A percentile compares a stretch with the other conserved stretches of the same genome.
Conservation (phyloP, 2,888 invertebrate genomes). For the Deilephila elpenor region DNA sequence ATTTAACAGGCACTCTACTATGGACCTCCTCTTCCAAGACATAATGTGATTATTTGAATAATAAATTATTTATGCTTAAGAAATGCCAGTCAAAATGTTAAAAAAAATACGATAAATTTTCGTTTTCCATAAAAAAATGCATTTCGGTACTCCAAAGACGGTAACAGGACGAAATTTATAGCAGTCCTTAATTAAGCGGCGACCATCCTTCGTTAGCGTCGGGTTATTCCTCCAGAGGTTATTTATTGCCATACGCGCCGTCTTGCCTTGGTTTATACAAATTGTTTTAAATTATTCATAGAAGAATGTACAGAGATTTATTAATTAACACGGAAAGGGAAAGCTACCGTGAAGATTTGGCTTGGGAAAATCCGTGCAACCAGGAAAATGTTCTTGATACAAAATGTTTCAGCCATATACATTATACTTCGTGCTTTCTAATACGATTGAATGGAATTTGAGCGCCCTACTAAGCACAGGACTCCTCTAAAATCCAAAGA, state of each 20-base stretch:
- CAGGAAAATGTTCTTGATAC: too few species aligned
- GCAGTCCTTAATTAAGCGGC: constrained; percentile 37
- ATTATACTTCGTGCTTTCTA: too few species aligned
- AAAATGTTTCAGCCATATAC: too few species aligned
- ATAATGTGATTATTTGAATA: too few species aligned
- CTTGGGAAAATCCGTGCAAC: too few species aligned
- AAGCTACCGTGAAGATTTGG: too few species aligned
- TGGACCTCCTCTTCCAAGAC: too few species aligned
- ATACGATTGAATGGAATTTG: too few species aligned
- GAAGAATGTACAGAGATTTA: background rate
- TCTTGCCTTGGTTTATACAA: background rate
- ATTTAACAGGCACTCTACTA: too few species aligned
- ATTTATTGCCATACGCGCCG: constrained; percentile 1
- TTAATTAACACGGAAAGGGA: background rate
- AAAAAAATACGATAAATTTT: background rate
- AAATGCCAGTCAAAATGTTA: background rate
- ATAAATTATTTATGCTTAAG: too few species aligned
- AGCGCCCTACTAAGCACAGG: too few species aligned
- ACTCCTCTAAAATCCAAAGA: too few species aligned
- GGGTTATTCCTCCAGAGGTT: constrained; percentile 16
- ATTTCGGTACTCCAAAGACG: constrained; percentile 17
- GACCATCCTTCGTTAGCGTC: constrained; percentile 32
- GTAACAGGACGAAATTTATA: constrained; percentile 39
- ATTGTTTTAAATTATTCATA: background rate
- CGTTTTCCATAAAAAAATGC: background rate